Base-by-base conservation (phyloP, 1,140 invertebrate species). In the Drosophila serrata region DNA sequence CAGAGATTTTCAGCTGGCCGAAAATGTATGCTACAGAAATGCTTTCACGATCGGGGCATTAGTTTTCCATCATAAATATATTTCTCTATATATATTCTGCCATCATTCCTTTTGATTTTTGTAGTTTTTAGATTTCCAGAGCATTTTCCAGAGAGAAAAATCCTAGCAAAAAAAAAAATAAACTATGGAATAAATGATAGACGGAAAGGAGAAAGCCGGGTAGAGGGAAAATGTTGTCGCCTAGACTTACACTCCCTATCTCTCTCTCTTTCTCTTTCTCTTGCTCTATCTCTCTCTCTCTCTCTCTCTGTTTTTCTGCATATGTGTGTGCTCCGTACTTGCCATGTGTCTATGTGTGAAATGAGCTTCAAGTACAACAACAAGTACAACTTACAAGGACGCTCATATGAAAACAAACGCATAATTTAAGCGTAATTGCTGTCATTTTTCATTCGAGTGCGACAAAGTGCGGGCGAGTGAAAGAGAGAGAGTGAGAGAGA, bases 361-460 rank as follows among this genome's bases (percentile, higher is more conserved):
- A 88, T 87, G 72, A 87, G 84, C 85, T 80, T 70, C 76, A 88
- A 88, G 80, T 79, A 88, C 64, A 79, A 62, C 61, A 86, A 56
- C 73, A 79, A 57, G 56, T 61, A 67, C 80, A 75, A 84, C 81
- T 73, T 77, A 80, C 82, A 87, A 88, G 84, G 82, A 87, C 82
- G 80, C 80, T 88, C 84, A 87, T 87, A 87, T 87, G 84, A 88
- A 87, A 87, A 87, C 84, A 85, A 91, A 86, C 81, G 90, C 90
- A 91, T 91, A 91, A 90, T 91, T 91, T 91, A 91, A 90, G 81
- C 79, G 79, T 91, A 91, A 91, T 91, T 91, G 85, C 84, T 91
- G 90, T 86, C 84, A 91, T 91, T 91, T 91, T 90, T 91, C 85
- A 82, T 82, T 81, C 79, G 81, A 90, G 79, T 78, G 79, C 63